Evolutionary conservation across 2,113 vertebrate genomes (phyloP), one percentile per base, ranked within the genome.

Genomic region (Lanius collurio): DNA sequence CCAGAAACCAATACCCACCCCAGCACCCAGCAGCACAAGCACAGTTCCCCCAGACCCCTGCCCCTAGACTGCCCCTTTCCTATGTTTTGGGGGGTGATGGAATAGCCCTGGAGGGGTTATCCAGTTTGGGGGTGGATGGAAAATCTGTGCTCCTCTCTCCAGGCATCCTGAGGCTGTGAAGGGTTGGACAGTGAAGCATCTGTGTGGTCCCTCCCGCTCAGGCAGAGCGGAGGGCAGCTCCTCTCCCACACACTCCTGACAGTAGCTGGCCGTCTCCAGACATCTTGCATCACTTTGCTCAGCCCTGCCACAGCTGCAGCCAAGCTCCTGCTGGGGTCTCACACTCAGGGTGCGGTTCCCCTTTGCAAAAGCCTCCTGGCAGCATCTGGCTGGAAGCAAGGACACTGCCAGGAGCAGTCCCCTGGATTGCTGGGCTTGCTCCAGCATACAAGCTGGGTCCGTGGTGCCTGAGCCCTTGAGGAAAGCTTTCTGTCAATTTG

Each of bases 181-280:
- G 60, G 69, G 53, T 74, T 3, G 10, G 77, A 52, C 0, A 0
- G 71, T 0, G 0, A 56, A 85, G 82, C 0, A 0, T 13, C 82
- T 90, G 90, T 90, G 92, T 92, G 95, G 94, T 96, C 90, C 68
- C 22, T 60, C 26, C 49, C 0, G 4, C 1, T 3, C 68, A 65
- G 50, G 80, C 87, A 68, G 73, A 83, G 82, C 78, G 63, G 49
- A 28, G 13, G 62, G 83, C 79, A 73, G 90, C 55, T 49, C 71
- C 85, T 65, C 92, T 94, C 85, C 85, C 90, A 76, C 55, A 14
- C 13, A 0, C 59, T 86, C 46, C 88, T 13, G 44, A 59, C 42
- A 5, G 88, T 88, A 93, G 96, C 85, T 65, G 88, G 42, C 75
- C 3, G 0, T 24, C 60, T 88, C 55, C 83, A 88, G 55, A 80